A percentile compares a stretch with the other conserved stretches of the same genome.
phyloP scores from a whole-genome alignment of 2,113 vertebrate species.

The Callopanchax toddi region DNA sequence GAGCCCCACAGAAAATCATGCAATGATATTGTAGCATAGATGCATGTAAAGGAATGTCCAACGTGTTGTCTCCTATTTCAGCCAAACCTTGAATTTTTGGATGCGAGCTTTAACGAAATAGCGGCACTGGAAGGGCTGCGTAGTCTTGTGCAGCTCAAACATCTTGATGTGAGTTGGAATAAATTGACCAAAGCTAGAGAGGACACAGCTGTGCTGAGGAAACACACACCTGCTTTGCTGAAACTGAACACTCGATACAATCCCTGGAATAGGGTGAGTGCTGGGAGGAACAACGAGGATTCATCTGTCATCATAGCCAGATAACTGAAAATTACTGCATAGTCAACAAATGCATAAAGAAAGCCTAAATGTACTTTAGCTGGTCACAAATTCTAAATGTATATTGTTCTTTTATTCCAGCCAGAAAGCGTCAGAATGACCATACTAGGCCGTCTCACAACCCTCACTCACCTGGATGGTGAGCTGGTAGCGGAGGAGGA shows the following conservation, averaged over 20 bases:
- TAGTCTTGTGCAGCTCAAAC: slow-evolving; percentile 76
- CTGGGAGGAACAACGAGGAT: neutral
- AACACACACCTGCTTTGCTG: slow-evolving; percentile 74
- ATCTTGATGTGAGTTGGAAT: slow-evolving; percentile 87
- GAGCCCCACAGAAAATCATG: neutral
- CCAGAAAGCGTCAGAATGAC: slow-evolving; percentile 73
- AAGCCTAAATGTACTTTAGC: neutral
- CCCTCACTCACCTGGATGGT: slow-evolving; percentile 80
- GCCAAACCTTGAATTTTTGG: slow-evolving; percentile 83
- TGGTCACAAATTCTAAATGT: neutral
- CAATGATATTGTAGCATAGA: neutral
- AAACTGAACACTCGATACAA: slow-evolving; percentile 81
- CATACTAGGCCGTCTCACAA: slow-evolving; percentile 77
- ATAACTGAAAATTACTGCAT: no score
- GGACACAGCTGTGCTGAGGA: slow-evolving; percentile 77
- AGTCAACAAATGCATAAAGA: neutral
- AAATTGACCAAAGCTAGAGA: slow-evolving; percentile 78
- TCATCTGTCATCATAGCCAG: no score
- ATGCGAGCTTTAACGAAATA: slow-evolving; percentile 83
- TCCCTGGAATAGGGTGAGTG: slow-evolving; percentile 78
- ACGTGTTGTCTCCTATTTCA: slow-evolving; percentile 49
- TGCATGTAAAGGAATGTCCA: neutral
- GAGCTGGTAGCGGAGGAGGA: slow-evolving; percentile 80
- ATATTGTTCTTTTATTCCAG: slow-evolving; percentile 60
- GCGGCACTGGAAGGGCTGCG: slow-evolving; percentile 80